These are phyloP conservation scores for Musca domestica DNA, from an alignment of 1,140 invertebrate genomes.

Conservation along the genomic window DNA sequence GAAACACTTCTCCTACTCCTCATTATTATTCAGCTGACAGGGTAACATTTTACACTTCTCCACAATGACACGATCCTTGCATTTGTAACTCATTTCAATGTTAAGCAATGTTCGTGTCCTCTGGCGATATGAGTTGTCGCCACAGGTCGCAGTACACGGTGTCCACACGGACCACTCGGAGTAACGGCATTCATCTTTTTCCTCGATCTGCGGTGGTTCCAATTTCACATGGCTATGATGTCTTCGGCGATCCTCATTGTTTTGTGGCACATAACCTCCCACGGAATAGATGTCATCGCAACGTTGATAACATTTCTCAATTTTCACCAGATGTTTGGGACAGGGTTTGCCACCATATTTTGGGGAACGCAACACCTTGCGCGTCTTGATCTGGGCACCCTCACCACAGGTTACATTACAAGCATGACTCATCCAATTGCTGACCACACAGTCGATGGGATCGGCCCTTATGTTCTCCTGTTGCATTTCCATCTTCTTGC, in stretches of 20 bases:
- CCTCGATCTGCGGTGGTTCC: slow-evolving; percentile 25
- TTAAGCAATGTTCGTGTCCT: slow-evolving; percentile 46
- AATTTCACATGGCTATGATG: neutral
- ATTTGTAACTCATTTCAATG: slow-evolving; percentile 47
- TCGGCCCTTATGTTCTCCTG: slow-evolving; percentile 35
- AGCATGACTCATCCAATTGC: slow-evolving; percentile 63
- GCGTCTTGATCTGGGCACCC: slow-evolving; percentile 55
- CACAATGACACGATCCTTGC: slow-evolving; percentile 49
- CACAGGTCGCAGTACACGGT: slow-evolving; percentile 63
- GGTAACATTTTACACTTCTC: slow-evolving; percentile 51
- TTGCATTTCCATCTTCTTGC: slow-evolving; percentile 40
- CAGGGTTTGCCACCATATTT: slow-evolving; percentile 69
- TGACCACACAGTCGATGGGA: slow-evolving; percentile 60
- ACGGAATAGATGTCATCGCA: slow-evolving; percentile 50
- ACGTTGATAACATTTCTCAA: slow-evolving; percentile 47
- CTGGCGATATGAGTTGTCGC: slow-evolving; percentile 50
- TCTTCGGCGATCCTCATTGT: neutral
- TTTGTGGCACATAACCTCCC: slow-evolving; percentile 26
- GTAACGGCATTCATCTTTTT: slow-evolving; percentile 58
- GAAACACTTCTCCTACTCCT: slow-evolving; percentile 38
- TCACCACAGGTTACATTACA: slow-evolving; percentile 65
- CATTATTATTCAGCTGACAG: slow-evolving; percentile 43
- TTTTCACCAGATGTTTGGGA: slow-evolving; percentile 59
- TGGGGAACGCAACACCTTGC: slow-evolving; percentile 58
- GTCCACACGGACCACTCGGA: slow-evolving; percentile 66